A percentile compares a stretch with the other conserved stretches of the same genome.
Conservation (phyloP, 2,888 invertebrate genomes). For the Ametastegia equiseti region DNA sequence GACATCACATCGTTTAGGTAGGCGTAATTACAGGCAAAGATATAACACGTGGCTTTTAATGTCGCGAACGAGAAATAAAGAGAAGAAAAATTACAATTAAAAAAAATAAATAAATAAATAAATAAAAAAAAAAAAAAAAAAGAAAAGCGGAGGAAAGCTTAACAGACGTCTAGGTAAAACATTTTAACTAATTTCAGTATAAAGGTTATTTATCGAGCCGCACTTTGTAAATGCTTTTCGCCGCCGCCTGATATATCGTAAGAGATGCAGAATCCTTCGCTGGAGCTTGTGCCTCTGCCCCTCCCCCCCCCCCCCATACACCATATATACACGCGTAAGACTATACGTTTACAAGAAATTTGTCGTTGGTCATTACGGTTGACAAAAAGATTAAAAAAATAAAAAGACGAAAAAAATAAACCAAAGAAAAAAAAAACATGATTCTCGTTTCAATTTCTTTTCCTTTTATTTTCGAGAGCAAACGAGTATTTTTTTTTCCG, state of each 20-base stretch:
- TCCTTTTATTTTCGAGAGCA: not conserved
- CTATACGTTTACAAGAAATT: not conserved
- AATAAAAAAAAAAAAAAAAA: not conserved
- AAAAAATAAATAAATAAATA: not conserved
- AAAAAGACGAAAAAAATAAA: not conserved
- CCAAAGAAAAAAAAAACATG: no score
- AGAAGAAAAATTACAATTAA: not conserved
- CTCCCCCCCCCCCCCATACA: no score
- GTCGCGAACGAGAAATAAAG: not conserved
- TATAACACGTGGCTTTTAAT: not conserved
- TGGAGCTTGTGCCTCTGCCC: not conserved
- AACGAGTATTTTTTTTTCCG: no score
- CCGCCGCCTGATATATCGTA: slow-evolving; percentile 30
- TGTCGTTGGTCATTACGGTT: not conserved
- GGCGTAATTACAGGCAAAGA: not conserved
- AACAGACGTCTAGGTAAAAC: slow-evolving; percentile 15
- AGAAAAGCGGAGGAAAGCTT: not conserved
- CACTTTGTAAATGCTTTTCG: slow-evolving; percentile 32
- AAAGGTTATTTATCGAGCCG: slow-evolving; percentile 41
- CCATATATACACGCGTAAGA: not conserved
- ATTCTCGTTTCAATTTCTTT: no score
- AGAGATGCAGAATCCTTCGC: not conserved
- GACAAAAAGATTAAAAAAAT: not conserved
- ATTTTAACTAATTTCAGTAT: slow-evolving; percentile 39
- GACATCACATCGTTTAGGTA: no score